Base-by-base conservation (phyloP, 1,140 invertebrate genomes). In the Pseudomyrmex flavicornis region DNA sequence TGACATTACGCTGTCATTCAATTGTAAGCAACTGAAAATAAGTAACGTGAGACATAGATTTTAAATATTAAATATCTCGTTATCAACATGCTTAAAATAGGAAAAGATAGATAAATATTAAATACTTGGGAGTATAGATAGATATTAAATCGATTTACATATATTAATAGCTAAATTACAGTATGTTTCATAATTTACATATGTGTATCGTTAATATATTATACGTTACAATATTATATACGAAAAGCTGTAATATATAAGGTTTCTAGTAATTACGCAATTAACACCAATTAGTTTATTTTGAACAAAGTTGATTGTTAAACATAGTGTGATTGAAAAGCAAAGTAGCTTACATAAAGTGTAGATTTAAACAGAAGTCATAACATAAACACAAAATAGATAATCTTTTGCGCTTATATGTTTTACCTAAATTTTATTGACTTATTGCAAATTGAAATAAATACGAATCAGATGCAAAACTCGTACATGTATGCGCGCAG, bases 181-280 rank as follows among this genome's bases (percentile, higher is more conserved):
- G 17, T 10, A 72, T 72, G 7, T 13, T 12, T 12, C 8, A 13
- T 17, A 12, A 58, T 44, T 73, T 73, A 58, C 10, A 58, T 59
- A 44, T 17, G 52, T 44, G 26, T 2, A 20, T 46, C 4, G 4
- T 10, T 22, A 35, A 35, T 35, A n/a, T 52, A 59, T 1, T 15
- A 59, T 1, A 22, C 15, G 50, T n/a, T 48, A 61, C 20, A 50
- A 26, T 54, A 77, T 66, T 66, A 20, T 46, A 77, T 54, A 10
- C 48, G 48, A 63, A 56, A 56, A 17, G 50, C 68, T 68, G 68
- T 17, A 56, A 66, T 66, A 66, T 46, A 35, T 26, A 76, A 77
- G 58, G 8, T 44, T 62, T 74, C 8, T 20, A 15, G 9, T 61
- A 48, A 62, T 75, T 62, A 63, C n/a, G 48, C 22, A 44, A 68